Base-by-base conservation (phyloP, 2,113 vertebrate genomes). In the Takifugu flavidus region DNA sequence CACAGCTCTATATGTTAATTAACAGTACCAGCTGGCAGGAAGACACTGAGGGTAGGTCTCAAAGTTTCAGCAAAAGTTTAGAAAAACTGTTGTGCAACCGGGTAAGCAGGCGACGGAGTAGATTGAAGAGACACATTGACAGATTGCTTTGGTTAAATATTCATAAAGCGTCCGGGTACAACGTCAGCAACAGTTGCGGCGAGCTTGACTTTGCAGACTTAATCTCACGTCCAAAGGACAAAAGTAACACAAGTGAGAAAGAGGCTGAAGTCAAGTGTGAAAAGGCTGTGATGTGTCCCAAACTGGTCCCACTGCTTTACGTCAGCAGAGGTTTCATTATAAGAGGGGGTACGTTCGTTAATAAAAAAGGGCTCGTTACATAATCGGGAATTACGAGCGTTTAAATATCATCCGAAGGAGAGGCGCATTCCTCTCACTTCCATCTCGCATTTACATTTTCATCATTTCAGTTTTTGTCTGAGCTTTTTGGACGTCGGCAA, bases 61-160 rank as follows among this genome's bases (percentile, higher is more conserved):
- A 39, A 39, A 39, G 34, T 39, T 39, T 10, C 34, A 39, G 34
- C 34, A 4, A 4, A 39, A 39, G 34, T 39, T 39, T 39, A 1
- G 8, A 10, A 39, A 39, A 39, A 10, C 34, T 39, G 34, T 10
- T 39, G 34, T 39, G 11, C 25, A 49, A 54, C 13, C 34, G 62
- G 6, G 42, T 39, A 39, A 39, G 34, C 34, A 39, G 34, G 11
- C 34, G 8, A 39, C 7, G 34, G 8, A 11, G 11, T 39, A 39
- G 34, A 74, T 34, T 47, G 53, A 57, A 56, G 13, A 25, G 57
- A 71, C 70, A 62, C 49, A 56, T 14, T 68, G 63, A 68, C 66
- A 68, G 65, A 82, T 62, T 77, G 55, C 49, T 26, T 1, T 20
- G 13, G 59, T 83, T 26, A 83, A 80, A 78, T 73, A 83, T 78